Percentiles rank a stretch among this genome's conserved stretches.
Evolutionary conservation across 1,140 invertebrate genomes (phyloP).

Genomic region (Leptinotarsa undecemlineata): DNA sequence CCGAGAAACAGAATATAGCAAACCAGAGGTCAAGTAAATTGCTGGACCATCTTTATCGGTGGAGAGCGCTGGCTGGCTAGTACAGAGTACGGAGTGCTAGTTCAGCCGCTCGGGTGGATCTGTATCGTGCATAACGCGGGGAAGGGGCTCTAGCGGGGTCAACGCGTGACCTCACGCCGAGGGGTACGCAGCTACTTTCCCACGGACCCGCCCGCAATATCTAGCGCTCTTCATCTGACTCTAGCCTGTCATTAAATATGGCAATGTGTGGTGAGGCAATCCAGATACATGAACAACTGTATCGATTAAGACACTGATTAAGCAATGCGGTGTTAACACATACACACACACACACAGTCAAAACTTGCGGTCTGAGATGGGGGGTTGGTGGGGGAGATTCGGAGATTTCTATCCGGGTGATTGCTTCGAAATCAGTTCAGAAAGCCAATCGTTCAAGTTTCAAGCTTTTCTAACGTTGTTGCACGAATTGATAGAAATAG

Average conservation of each 20-base stretch:
- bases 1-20: conserved; percentile 9
- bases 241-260: conserved; percentile 57
- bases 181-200: conserved; percentile 57
- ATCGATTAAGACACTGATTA: conserved; percentile 48
- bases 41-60: conserved; percentile 31
- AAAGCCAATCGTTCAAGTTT: no score
- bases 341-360: background rate
- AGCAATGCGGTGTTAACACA: conserved; percentile 7
- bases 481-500: no score
- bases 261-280: conserved; percentile 54
- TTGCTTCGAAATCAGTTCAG: no score
- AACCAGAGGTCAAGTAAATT: conserved; percentile 30
- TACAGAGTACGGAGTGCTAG: conserved; percentile 39
- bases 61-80: conserved; percentile 16
- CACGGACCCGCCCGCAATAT: conserved; percentile 56
- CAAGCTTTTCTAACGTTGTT: no score
- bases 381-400: no score
- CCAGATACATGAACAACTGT: conserved; percentile 52
- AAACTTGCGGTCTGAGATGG: no score
- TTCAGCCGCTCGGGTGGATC: conserved; percentile 51
- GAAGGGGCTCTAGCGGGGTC: conserved; percentile 47
- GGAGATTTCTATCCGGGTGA: no score
- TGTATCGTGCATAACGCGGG: conserved; percentile 48
- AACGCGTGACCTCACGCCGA: conserved; percentile 56
- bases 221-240: conserved; percentile 56